Base-by-base conservation (phyloP, 2,113 vertebrate genomes). In the Rhodinocichla rosea region DNA sequence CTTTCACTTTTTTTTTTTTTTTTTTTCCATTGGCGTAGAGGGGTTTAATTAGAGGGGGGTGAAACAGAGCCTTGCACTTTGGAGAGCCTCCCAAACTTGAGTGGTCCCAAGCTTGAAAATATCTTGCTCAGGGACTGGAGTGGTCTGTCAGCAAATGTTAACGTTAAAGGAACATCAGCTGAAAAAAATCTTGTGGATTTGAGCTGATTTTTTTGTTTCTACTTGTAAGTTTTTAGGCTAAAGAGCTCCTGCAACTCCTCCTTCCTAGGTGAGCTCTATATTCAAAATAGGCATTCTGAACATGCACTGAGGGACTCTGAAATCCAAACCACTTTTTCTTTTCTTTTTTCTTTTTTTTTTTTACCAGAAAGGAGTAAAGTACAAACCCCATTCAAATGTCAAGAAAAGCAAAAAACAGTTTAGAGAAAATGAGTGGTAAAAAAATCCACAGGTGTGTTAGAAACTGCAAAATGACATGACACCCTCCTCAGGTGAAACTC, bases 21-120 rank as follows among this genome's bases (percentile, higher is more conserved):
- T n/a, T n/a, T n/a, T 37, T 37, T 8, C 16, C 0, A 0, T 32
- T 50, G 23, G 12, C 63, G 12, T 45, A 11, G 9, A 5, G 9
- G 6, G 1, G 2, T 40, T 76, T 50, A 15, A 69, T 20, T n/a
- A 42, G 40, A 69, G n/a, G 9, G 12, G 20, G 3, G 3, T 52
- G n/a, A 87, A 70, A 37, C 13, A 27, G 30, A 37, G 15, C 28
- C 24, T 74, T 59, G 32, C 8, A 6, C 28, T 47, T 56, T 15
- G 28, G 82, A 69, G 20, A 64, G 26, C 28, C 8, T 92, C 52
- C 24, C 8, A 64, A n/a, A 19, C 28, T 15, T 70, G 13, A 69
- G 32, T 22, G 49, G 27, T 15, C 15, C 50, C 50, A 28, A 28
- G 11, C 47, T 82, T 47, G 52, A 53, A 74, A 87, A 45, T 37